A percentile compares a stretch with the other conserved stretches of the same genome.
These are phyloP conservation scores for Hydra vulgaris DNA, from an alignment of 30 jellyfish, hydroid and myxozoan genomes.

Conservation along the genomic window DNA sequence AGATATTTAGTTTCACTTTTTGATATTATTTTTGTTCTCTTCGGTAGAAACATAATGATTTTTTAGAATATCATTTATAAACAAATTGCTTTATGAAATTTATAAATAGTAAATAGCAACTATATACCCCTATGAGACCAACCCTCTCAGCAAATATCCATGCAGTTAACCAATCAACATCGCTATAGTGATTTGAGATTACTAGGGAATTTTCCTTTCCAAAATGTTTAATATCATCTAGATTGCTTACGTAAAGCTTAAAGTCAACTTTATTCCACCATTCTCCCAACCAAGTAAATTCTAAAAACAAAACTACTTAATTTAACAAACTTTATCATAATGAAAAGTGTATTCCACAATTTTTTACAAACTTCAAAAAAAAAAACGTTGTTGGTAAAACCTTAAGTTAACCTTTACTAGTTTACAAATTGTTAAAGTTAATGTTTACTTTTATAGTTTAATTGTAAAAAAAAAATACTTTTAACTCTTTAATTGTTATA, in stretches of 20 bases:
- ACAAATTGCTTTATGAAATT: too few relatives aligned
- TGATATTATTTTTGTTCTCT: constrained; percentile 66
- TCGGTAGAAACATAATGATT: too few relatives aligned
- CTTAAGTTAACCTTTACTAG: too few relatives aligned
- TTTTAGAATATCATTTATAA: background rate
- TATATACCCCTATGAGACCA: constrained; percentile 13
- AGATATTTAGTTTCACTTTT: constrained; percentile 49
- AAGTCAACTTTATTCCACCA: constrained; percentile 35
- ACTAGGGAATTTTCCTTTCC: constrained; percentile 10
- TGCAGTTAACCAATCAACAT: constrained; percentile 41
- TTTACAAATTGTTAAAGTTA: too few relatives aligned
- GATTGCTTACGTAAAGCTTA: constrained; percentile 3
- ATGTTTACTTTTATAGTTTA: too few relatives aligned
- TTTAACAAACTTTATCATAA: background rate
- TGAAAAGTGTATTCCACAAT: too few relatives aligned
- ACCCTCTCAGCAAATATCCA: constrained; percentile 38
- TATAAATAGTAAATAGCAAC: background rate
- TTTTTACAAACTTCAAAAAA: too few relatives aligned
- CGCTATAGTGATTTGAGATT: constrained; percentile 27
- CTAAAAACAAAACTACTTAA: constrained; percentile 13
- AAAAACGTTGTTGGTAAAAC: too few relatives aligned
- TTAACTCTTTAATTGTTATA: too few relatives aligned
- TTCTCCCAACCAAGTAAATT: constrained; percentile 17
- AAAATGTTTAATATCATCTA: constrained; percentile 1
- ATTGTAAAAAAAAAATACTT: too few relatives aligned